Evolutionary conservation across 2,888 invertebrate species (phyloP).

Genomic region (Caenorhabditis afra): DNA sequence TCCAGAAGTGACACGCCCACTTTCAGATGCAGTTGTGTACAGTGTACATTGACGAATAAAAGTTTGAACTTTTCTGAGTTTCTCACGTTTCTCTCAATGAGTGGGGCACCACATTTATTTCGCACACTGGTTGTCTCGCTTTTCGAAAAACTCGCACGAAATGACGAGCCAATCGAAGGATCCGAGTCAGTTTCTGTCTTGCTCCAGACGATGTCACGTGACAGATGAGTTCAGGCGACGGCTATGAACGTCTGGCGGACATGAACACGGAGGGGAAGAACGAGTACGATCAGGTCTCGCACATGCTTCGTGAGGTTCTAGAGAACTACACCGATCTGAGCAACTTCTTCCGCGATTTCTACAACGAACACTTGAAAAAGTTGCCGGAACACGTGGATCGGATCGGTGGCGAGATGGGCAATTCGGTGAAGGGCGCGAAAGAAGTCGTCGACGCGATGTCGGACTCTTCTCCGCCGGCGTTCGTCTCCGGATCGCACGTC

Average conservation of each 20-base stretch:
- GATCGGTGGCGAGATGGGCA: not conserved
- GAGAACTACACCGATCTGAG: conserved; percentile 22
- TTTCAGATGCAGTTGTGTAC: not conserved
- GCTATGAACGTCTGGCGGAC: conserved; percentile 36
- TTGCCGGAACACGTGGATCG: conserved; percentile 17
- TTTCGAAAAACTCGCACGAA: conserved; percentile 1
- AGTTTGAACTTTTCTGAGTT: not conserved
- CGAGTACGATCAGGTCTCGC: conserved; percentile 10
- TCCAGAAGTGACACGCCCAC: conserved; percentile 37
- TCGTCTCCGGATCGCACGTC: conserved; percentile 9
- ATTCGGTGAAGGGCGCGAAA: conserved; percentile 12
- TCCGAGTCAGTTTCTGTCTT: not conserved
- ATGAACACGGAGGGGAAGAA: conserved; percentile 21
- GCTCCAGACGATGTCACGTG: not conserved
- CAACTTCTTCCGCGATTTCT: conserved; percentile 16
- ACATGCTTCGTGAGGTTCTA: conserved; percentile 25
- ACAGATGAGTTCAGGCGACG: conserved; percentile 12
- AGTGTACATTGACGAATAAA: not conserved
- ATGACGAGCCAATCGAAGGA: conserved; percentile 1
- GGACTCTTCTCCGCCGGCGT: conserved; percentile 11
- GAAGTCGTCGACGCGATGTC: conserved; percentile 8
- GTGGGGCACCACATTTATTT: not conserved
- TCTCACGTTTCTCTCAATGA: not conserved
- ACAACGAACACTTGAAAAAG: conserved; percentile 26
- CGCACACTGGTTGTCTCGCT: not conserved